phyloP scores from a whole-genome alignment of 2,888 invertebrate genomes.

The Cantharis rustica region DNA sequence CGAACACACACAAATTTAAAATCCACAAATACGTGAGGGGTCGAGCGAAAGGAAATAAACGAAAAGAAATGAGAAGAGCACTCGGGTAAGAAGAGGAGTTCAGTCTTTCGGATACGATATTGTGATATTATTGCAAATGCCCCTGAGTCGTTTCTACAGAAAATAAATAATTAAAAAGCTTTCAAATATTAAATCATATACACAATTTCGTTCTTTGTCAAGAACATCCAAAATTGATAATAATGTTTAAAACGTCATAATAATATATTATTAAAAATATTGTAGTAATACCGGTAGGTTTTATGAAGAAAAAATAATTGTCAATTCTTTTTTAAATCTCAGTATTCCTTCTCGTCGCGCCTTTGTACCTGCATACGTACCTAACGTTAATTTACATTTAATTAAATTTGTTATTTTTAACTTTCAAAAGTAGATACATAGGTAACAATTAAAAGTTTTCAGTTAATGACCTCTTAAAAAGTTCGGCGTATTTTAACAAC shows the following conservation, averaged over 20 bases:
- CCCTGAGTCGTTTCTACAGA: slow-evolving; percentile 32
- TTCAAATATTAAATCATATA: slow-evolving; percentile 36
- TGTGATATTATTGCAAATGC: slow-evolving; percentile 38
- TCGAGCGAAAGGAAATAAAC: slow-evolving; percentile 31
- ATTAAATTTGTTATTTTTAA: not conserved
- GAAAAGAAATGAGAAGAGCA: slow-evolving; percentile 36
- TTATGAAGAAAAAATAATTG: not conserved
- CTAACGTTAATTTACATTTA: not conserved
- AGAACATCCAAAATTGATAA: slow-evolving; percentile 17
- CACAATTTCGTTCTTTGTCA: slow-evolving; percentile 19
- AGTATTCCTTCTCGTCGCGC: not conserved
- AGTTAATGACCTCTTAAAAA: not conserved
- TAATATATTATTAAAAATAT: slow-evolving; percentile 17
- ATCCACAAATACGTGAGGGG: slow-evolving; percentile 39
- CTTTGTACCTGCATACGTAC: not conserved
- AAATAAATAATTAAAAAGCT: slow-evolving; percentile 41
- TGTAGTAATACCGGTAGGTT: not conserved
- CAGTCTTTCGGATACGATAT: slow-evolving; percentile 33
- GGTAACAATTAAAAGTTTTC: not conserved
- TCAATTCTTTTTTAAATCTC: not conserved
- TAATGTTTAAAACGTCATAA: slow-evolving; percentile 12
- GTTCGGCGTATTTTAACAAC: not conserved
- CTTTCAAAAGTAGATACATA: not conserved
- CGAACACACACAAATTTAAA: slow-evolving; percentile 41
- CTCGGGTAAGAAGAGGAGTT: slow-evolving; percentile 19